These are phyloP conservation scores for Pachymerium ferrugineum DNA, from an alignment of 2,888 invertebrate genomes.

Conservation along the genomic window DNA sequence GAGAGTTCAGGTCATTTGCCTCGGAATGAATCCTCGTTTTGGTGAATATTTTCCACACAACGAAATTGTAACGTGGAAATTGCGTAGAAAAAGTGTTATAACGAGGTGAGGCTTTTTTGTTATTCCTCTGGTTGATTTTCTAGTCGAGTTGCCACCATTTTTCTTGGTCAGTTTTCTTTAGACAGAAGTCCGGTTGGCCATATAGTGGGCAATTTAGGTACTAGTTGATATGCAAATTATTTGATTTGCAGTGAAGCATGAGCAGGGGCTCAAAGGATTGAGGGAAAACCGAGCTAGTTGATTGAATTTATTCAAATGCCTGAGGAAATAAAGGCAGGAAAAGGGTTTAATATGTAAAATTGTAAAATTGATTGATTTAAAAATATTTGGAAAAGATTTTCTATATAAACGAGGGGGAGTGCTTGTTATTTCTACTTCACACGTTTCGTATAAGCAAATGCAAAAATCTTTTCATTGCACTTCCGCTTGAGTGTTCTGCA, in stretches of 20 bases:
- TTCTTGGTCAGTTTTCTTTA: conserved; percentile 9
- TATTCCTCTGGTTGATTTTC: not conserved
- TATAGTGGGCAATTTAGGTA: conserved; percentile 5
- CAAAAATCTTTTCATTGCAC: conserved; percentile 11
- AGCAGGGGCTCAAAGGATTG: conserved; percentile 6
- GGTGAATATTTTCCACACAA: not conserved
- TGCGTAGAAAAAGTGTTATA: not conserved
- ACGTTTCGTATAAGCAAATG: not conserved
- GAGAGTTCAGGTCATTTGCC: not conserved
- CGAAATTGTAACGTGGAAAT: not conserved
- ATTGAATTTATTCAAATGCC: conserved; percentile 20
- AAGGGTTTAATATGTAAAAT: not conserved
- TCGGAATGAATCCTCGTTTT: not conserved
- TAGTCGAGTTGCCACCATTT: not conserved
- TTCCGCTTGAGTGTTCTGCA: not conserved
- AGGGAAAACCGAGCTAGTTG: not conserved
- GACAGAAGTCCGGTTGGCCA: not conserved
- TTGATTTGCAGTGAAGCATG: conserved; percentile 10
- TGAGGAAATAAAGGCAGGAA: not conserved
- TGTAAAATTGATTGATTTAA: not conserved
- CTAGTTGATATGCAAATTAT: conserved; percentile 11
- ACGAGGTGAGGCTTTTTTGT: not conserved
- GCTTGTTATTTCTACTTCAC: not conserved
- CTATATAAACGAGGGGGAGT: too few species aligned
- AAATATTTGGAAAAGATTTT: not conserved